These are phyloP conservation scores for Ladona fulva DNA, from an alignment of 1,140 invertebrate species.

Conservation along the genomic window DNA sequence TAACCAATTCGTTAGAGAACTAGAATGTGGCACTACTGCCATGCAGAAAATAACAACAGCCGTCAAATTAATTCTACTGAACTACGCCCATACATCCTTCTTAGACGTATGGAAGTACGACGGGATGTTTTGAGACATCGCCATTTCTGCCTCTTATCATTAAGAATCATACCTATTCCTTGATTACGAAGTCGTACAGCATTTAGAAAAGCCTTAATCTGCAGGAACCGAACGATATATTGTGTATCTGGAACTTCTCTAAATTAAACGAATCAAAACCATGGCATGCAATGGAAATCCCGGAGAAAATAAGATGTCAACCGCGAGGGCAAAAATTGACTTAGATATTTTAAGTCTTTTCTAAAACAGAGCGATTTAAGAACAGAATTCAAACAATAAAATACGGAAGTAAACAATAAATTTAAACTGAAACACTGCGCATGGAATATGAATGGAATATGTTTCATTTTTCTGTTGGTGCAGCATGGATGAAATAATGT, in stretches of 20 bases:
- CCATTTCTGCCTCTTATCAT: background rate
- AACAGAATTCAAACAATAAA: too few relatives aligned
- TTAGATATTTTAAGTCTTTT: too few relatives aligned
- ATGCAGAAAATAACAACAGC: background rate
- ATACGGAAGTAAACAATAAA: too few relatives aligned
- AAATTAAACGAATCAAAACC: background rate
- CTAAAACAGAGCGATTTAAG: too few relatives aligned
- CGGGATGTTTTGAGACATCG: background rate
- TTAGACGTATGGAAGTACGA: background rate
- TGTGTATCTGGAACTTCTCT: background rate
- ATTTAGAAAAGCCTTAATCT: background rate
- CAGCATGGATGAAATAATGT: too few relatives aligned
- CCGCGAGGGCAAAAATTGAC: too few relatives aligned
- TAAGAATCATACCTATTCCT: background rate
- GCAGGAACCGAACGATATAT: background rate
- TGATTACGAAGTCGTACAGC: background rate
- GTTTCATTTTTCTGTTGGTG: too few relatives aligned
- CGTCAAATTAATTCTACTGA: background rate
- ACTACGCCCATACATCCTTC: background rate
- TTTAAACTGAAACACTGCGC: too few relatives aligned
- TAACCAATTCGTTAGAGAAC: background rate
- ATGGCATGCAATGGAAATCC: background rate
- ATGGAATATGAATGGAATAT: too few relatives aligned
- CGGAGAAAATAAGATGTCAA: background rate
- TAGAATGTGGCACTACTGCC: background rate